These are phyloP conservation scores for Philaethria dido DNA, from an alignment of 2,888 invertebrate species.

Conservation along the genomic window DNA sequence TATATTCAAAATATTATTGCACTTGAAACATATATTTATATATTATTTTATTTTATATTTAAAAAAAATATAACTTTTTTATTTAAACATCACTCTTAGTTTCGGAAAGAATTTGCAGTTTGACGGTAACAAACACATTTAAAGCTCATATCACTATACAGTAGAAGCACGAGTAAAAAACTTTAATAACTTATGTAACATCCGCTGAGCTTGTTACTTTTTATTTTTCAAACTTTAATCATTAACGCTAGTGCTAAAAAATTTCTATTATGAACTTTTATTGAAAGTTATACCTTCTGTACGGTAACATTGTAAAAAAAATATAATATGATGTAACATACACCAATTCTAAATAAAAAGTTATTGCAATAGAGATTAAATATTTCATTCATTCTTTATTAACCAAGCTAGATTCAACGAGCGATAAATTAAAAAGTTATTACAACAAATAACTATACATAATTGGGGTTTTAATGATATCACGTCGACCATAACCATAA, in stretches of 20 bases:
- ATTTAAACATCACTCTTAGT: neutral
- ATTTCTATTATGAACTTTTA: neutral
- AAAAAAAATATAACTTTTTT: neutral
- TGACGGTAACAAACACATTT: neutral
- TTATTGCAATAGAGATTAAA: neutral
- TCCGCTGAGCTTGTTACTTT: neutral
- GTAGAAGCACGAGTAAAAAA: neutral
- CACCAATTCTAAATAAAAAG: neutral
- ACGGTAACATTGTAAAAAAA: neutral
- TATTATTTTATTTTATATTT: too few species aligned
- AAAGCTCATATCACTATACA: neutral
- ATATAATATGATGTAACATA: neutral
- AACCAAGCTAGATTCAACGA: neutral
- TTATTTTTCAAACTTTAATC: neutral
- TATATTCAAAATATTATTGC: too few species aligned
- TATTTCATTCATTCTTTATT: neutral
- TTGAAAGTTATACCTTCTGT: neutral
- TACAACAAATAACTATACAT: neutral
- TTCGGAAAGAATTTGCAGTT: neutral
- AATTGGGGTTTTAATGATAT: slow-evolving; percentile 10
- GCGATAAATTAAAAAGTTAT: slow-evolving; percentile 12
- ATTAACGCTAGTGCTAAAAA: neutral
- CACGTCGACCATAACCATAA: slow-evolving; percentile 5
- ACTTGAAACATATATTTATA: too few species aligned
- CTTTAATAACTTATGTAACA: neutral